Percentiles rank a stretch among this genome's conserved stretches.
Evolutionary conservation across 2,113 vertebrate genomes (phyloP).

Genomic region (Neopipo cinnamomea): DNA sequence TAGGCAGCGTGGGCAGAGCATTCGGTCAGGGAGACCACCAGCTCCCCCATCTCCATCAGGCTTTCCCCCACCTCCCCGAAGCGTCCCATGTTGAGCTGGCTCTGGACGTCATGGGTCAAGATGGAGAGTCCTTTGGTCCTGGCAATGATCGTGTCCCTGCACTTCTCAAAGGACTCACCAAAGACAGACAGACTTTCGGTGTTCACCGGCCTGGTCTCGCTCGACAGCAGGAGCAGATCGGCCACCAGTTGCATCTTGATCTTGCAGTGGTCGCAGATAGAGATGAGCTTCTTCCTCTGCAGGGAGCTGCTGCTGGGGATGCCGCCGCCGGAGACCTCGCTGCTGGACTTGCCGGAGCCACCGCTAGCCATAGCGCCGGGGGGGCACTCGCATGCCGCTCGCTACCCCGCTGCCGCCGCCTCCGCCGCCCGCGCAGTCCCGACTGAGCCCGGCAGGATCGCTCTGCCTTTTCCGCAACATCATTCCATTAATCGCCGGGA

Average conservation of each 20-base stretch:
- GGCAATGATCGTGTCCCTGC: constrained; percentile 96
- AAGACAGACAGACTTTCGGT: constrained; percentile 80
- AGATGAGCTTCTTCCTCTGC: constrained; percentile 89
- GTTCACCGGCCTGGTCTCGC: constrained; percentile 92
- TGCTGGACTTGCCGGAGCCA: constrained; percentile 87
- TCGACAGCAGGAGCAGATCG: constrained; percentile 93
- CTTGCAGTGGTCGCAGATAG: constrained; percentile 92
- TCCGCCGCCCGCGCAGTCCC: constrained; percentile 75
- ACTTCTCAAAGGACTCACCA: constrained; percentile 94
- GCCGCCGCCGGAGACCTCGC: constrained; percentile 78
- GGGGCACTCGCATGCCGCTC: constrained; percentile 81
- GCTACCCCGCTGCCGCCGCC: constrained; percentile 72
- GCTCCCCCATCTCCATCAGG: constrained; percentile 90
- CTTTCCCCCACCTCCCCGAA: constrained; percentile 91
- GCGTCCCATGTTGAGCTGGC: constrained; percentile 98
- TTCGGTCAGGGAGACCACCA: constrained; percentile 94
- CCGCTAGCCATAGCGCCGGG: constrained; percentile 90
- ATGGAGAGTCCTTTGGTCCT: constrained; percentile 98
- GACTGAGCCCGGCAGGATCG: constrained; percentile 77
- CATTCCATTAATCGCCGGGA: constrained; percentile 79
- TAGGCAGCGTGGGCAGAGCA: constrained; percentile 95
- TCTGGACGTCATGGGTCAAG: constrained; percentile 95
- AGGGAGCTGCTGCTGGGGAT: constrained; percentile 72
- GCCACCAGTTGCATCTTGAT: constrained; percentile 98
- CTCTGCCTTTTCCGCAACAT: constrained; percentile 83